Conservation (phyloP, 2,888 invertebrate genomes). For the Apamea anceps region DNA sequence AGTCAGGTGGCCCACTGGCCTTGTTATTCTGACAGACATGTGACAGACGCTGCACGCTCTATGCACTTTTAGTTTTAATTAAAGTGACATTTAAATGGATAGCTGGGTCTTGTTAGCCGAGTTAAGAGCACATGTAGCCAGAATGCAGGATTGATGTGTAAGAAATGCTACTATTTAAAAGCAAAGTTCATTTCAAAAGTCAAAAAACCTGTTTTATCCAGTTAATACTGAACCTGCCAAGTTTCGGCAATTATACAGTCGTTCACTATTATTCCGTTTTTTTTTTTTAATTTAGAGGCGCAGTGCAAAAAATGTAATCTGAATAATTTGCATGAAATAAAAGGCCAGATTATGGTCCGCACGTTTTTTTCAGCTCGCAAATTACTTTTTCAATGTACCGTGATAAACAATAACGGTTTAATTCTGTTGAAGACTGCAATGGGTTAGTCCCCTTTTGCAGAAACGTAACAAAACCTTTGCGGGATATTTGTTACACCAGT, state of each 20-base stretch:
- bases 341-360: conserved; percentile 11
- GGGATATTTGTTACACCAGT: not conserved
- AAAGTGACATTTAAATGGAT: conserved; percentile 53
- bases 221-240: conserved; percentile 2
- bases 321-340: conserved; percentile 37
- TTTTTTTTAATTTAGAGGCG: conserved; percentile 1
- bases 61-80: conserved; percentile 57
- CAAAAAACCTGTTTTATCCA: conserved; percentile 28
- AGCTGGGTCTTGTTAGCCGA: conserved; percentile 26
- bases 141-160: conserved; percentile 11
- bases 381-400: not conserved
- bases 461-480: not conserved
- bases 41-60: conserved; percentile 49
- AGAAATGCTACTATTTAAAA: conserved; percentile 29
- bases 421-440: not conserved
- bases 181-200: conserved; percentile 16
- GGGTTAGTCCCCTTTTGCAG: not conserved
- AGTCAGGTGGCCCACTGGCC: conserved; percentile 68
- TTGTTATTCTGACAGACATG: conserved; percentile 59
- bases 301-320: conserved; percentile 38
- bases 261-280: conserved; percentile 25
- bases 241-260: conserved; percentile 14
- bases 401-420: not conserved
- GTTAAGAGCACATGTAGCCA: conserved; percentile 3
- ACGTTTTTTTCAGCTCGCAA: not conserved